Evolutionary conservation across 2,888 invertebrate species (phyloP), one percentile per base, ranked within the genome.

Genomic region (Exocentrus adspersus): DNA sequence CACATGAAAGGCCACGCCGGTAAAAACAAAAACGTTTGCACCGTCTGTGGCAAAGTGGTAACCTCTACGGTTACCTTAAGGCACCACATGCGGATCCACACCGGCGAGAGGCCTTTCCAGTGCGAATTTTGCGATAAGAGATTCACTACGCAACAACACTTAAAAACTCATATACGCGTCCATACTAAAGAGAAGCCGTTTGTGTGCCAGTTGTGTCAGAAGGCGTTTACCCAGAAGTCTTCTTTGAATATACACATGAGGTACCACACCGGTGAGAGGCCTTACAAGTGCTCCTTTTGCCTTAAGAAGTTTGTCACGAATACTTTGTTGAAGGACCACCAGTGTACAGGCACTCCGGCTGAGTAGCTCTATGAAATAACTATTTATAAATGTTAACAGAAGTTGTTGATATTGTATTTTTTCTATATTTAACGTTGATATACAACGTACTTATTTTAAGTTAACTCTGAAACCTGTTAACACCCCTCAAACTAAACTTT

Each of bases 201-300:
- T 43, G 28, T 45, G 10, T 74, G 77, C 24, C 65, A 51, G 1
- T 20, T 62, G 17, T 73, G 88, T 64, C 85, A 85, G 0, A 86
- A 85, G 65, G 84, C 84, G 32, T 85, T 87, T 69, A 82, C 86
- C 0, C 86, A 86, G 28, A 84, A 85, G 20, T 83, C 84, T 2
- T 83, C 84, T 0, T 75, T 86, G 10, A 53, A 48, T 14, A 21
- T 58, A 2, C 65, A 65, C 30, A 53, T n/a, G 21, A 48, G 58
- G 24, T 51, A 46, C 14, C 63, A 63, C 19, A 59, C 63, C 20
- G 59, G 59, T 12, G 53, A 41, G 16, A 53, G 64, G 24, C 72
- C 71, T 1, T 67, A 71, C 32, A 37, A 58, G 5, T 73, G 72
- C 52, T 42, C 46, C 10, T n/a, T 72, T 21, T 74, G 74, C 58